A percentile compares a stretch with the other conserved stretches of the same genome.
Evolutionary conservation across 2,888 invertebrate species (phyloP).

Genomic region (Tenthredo notha): DNA sequence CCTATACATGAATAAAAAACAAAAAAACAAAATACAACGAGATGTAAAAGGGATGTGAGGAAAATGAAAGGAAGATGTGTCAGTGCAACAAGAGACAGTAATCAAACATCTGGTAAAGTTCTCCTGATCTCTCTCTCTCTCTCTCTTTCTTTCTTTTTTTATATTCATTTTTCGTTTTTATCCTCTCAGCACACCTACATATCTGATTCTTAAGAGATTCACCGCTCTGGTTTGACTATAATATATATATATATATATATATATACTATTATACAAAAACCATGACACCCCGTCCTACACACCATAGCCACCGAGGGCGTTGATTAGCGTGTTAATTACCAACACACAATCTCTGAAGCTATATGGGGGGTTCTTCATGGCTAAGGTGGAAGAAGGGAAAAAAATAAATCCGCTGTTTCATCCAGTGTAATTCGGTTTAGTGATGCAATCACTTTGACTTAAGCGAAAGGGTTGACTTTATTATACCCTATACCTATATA

Average conservation of each 20-base stretch:
- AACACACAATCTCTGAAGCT: conserved; percentile 56
- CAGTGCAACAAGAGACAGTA: conserved; percentile 34
- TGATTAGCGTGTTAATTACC: conserved; percentile 48
- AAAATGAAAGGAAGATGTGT: not conserved
- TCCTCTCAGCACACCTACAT: not conserved
- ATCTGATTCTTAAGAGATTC: not conserved
- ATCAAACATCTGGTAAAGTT: conserved; percentile 19
- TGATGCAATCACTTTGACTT: conserved; percentile 7
- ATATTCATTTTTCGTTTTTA: too few species aligned
- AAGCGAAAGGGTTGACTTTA: conserved; percentile 3
- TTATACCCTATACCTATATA: not conserved
- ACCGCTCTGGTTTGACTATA: not conserved
- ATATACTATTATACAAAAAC: not conserved
- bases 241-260: not conserved
- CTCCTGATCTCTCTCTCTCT: not conserved
- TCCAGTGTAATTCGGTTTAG: conserved; percentile 38
- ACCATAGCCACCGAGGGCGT: conserved; percentile 35
- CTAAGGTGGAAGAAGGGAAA: not conserved
- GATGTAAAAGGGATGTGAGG: not conserved
- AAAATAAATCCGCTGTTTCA: conserved; percentile 45
- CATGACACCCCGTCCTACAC: conserved; percentile 28
- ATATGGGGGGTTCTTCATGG: conserved; percentile 69
- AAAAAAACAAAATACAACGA: not conserved
- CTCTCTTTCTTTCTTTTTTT: not conserved
- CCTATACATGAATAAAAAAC: not conserved